phyloP scores from a whole-genome alignment of 2,113 vertebrate species.

The Corynorhinus townsendii region DNA sequence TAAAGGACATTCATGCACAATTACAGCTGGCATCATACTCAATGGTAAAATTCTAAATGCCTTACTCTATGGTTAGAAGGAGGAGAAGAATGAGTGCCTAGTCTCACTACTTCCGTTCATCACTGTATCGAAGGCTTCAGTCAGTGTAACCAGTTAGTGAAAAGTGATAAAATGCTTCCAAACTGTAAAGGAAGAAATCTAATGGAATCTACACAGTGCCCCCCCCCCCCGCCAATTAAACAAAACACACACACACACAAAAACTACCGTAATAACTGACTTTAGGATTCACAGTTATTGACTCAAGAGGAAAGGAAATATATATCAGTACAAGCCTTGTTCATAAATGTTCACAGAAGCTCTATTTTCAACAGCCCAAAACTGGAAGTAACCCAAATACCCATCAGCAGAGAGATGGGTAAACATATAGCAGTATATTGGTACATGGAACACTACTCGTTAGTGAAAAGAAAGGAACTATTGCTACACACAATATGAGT shows the following conservation, averaged over 20 bases:
- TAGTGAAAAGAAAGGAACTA: neutral
- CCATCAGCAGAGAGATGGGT: neutral
- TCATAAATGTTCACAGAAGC: neutral
- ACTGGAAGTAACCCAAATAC: neutral
- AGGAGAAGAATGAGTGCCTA: neutral
- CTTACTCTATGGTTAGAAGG: neutral
- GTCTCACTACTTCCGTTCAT: neutral
- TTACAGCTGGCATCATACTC: neutral
- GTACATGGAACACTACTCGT: neutral
- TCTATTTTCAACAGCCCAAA: neutral
- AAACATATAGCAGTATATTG: neutral
- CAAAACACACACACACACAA: neutral
- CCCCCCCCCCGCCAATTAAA: fast-evolving
- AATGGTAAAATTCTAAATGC: neutral
- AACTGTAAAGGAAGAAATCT: neutral
- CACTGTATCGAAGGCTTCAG: neutral
- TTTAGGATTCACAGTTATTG: neutral
- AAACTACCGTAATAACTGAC: neutral
- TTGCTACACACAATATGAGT: neutral
- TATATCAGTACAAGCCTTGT: neutral
- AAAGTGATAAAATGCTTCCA: neutral
- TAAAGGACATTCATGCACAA: neutral
- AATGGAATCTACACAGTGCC: neutral
- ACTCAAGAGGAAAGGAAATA: neutral
- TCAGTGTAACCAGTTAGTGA: neutral